Evolutionary conservation across 2,797 vertebrate genomes (phyloP).

Genomic region (Cephalopachus bancanus): DNA sequence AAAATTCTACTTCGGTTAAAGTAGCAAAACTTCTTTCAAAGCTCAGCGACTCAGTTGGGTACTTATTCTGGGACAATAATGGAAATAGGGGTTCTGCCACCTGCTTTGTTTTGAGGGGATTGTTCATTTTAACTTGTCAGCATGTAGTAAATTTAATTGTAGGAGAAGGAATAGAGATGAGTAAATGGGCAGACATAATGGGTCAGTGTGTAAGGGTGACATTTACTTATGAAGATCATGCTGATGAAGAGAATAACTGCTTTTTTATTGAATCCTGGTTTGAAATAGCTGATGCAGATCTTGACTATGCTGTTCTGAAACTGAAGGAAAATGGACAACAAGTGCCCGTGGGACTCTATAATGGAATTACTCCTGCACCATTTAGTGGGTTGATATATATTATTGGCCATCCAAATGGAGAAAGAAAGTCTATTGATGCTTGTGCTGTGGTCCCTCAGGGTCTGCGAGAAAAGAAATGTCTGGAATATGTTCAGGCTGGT

Average conservation of each 20-base stretch:
- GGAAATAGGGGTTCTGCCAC: rapidly evolving
- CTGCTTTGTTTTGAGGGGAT: slow-evolving; percentile 85
- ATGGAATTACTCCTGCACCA: not conserved
- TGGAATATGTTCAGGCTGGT: not conserved
- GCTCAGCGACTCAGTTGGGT: slow-evolving; percentile 80
- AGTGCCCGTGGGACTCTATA: slow-evolving; percentile 69
- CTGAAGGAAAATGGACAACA: slow-evolving; percentile 6
- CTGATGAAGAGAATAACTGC: rapidly evolving
- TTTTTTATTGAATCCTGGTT: slow-evolving; percentile 61
- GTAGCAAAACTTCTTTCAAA: slow-evolving; percentile 70
- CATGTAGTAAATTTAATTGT: slow-evolving; percentile 74
- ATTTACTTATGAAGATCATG: slow-evolving; percentile 82
- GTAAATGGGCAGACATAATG: not conserved
- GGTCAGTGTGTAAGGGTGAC: not conserved
- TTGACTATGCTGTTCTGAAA: slow-evolving; percentile 86
- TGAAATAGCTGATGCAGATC: not conserved
- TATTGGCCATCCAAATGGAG: slow-evolving; percentile 84
- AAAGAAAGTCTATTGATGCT: slow-evolving; percentile 79
- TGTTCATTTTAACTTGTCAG: slow-evolving; percentile 86
- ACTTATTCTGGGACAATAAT: slow-evolving; percentile 60
- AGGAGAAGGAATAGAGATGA: not conserved
- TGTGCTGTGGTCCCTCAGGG: slow-evolving; percentile 75
- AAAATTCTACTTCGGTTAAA: slow-evolving; percentile 68
- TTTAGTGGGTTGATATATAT: slow-evolving; percentile 77
- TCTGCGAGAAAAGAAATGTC: not conserved